Base-by-base conservation (phyloP, 92 coral and sea anemone genomes). In the Meandrina meandrites region DNA sequence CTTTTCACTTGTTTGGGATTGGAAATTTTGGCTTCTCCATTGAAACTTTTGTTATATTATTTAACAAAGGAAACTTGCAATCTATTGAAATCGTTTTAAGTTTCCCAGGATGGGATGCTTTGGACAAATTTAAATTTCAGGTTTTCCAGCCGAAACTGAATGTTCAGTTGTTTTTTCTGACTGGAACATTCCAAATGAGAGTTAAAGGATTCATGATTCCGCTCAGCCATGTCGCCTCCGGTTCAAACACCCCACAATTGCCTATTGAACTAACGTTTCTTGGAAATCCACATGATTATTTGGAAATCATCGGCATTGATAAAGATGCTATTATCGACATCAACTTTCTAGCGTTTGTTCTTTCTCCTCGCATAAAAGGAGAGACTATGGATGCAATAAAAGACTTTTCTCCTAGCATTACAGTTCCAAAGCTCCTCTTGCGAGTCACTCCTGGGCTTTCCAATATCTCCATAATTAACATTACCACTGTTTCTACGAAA, bases 21-120 rank as follows among this genome's bases (percentile, higher is more conserved):
- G 89, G 91, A 28, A 89, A 90, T 76, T 92, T 51, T 62, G 95
- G 95, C 24, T 70, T 90, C 14, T 83, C 95, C 9, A 67, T 89
- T 68, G 88, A 81, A 27, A 78, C 57, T 2, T 62, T 87, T 34
- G 78, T 86, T 57, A 36, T 92, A 47, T 70, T 62, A 76, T 80
- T 92, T 51, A 8, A 84, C 19, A 75, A 67, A 82, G 88, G 85
- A 36, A 57, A 69, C 53, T 19, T 84, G 57, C 68, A 56, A 21
- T 45, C 80, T 0, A 48, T 92, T 84, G 62, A 64, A 56, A 62
- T 79, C 10, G 79, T 12, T 8, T 28, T 92, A 31, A 86, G 50
- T 24, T 73, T 92, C 28, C 95, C 95, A 4, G 92, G 91, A 2
- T 92, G 95, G 95, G 90, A 92, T 45, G 82, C 92, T 13, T 87